Percentiles rank a stretch among this genome's conserved stretches.
phyloP scores from a whole-genome alignment of 2,797 vertebrate genomes.

The Danio jaintianensis region DNA sequence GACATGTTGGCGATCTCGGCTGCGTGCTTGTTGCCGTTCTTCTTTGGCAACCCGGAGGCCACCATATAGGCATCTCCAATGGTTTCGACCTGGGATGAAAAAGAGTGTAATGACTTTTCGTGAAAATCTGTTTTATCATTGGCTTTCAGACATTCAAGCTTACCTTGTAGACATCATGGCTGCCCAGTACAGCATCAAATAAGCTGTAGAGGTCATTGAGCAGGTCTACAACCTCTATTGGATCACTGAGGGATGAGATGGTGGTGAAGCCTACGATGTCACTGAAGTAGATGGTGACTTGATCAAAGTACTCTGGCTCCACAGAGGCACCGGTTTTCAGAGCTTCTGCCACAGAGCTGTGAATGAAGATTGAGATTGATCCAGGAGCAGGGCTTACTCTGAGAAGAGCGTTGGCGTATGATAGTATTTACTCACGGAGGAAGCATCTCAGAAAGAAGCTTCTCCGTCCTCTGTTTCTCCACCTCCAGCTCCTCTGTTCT shows the following conservation, averaged over 20 bases:
- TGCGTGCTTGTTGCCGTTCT: constrained; percentile 85
- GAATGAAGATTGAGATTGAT: constrained; percentile 13
- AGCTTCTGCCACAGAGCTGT: constrained; percentile 90
- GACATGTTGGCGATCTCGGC: constrained; percentile 89
- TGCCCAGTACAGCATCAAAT: constrained; percentile 90
- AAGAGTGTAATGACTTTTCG: background rate
- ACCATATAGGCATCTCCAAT: constrained; percentile 90
- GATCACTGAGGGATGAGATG: constrained; percentile 92
- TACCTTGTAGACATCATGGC: constrained; percentile 94
- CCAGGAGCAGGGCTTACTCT: background rate
- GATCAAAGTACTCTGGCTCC: constrained; percentile 92
- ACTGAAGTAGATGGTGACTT: constrained; percentile 94
- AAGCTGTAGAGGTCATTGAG: constrained; percentile 92
- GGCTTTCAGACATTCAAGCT: constrained; percentile 39
- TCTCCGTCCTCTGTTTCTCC: constrained; percentile 86
- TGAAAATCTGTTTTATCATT: background rate
- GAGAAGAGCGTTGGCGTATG: background rate
- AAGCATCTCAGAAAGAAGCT: constrained; percentile 84
- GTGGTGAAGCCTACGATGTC: constrained; percentile 94
- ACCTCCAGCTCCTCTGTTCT: constrained; percentile 85
- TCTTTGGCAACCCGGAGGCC: constrained; percentile 85
- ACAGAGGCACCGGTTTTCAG: constrained; percentile 89
- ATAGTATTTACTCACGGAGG: constrained; percentile 78
- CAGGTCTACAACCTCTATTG: constrained; percentile 92
- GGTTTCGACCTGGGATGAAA: constrained; percentile 81